These are phyloP conservation scores for Agrochola macilenta DNA, from an alignment of 2,888 invertebrate species.

Conservation along the genomic window DNA sequence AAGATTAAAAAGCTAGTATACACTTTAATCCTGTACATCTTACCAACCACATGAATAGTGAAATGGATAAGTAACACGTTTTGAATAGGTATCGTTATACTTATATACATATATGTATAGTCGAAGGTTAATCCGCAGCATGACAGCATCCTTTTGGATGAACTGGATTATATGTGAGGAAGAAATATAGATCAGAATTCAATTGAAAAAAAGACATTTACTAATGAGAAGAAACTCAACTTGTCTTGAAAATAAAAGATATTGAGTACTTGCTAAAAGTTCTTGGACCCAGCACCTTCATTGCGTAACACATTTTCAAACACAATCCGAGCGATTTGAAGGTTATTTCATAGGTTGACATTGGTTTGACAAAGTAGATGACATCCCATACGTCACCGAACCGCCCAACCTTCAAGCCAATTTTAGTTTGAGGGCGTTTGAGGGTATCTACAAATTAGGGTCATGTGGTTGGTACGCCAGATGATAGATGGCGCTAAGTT, in stretches of 20 bases:
- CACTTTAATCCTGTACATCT: neutral
- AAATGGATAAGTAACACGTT: neutral
- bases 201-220: neutral
- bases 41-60: conserved; percentile 16
- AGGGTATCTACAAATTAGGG: conserved; percentile 62
- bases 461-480: conserved; percentile 51
- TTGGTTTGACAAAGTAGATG: conserved; percentile 11
- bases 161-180: neutral
- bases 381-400: conserved; percentile 27
- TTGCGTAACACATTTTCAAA: too few species aligned
- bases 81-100: neutral
- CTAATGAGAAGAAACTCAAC: neutral
- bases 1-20: conserved; percentile 32
- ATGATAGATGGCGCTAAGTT: conserved; percentile 70
- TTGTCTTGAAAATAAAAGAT: neutral
- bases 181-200: neutral
- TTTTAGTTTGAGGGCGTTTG: conserved; percentile 45
- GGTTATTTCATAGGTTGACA: too few species aligned
- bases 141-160: too few species aligned
- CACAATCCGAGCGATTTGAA: too few species aligned
- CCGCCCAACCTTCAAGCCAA: conserved; percentile 50
- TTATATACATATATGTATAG: neutral
- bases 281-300: neutral
- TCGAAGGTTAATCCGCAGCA: neutral
- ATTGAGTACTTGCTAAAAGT: conserved; percentile 8